Evolutionary conservation across 1,140 invertebrate genomes (phyloP).

Genomic region (Leptinotarsa undecemlineata): DNA sequence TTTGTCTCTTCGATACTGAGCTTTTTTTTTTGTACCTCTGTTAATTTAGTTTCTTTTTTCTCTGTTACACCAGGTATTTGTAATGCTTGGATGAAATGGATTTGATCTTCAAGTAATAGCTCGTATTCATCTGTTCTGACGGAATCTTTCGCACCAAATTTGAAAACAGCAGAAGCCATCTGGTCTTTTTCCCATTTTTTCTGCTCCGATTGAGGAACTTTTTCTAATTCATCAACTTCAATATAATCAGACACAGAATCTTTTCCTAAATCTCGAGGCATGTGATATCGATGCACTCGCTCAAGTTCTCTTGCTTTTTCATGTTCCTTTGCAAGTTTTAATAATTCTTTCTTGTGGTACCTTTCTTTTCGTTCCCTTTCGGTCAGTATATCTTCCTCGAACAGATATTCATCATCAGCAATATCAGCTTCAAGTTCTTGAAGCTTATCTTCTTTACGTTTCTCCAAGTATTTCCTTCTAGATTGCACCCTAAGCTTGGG

Average conservation of each 20-base stretch:
- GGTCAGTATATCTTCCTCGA: conserved; percentile 85
- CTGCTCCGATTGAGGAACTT: conserved; percentile 89
- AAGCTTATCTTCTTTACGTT: conserved; percentile 95
- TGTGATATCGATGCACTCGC: conserved; percentile 89
- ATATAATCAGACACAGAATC: conserved; percentile 74
- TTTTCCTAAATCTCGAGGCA: conserved; percentile 81
- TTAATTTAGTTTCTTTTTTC: conserved; percentile 60
- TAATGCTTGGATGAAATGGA: conserved; percentile 95
- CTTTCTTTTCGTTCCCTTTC: conserved; percentile 81
- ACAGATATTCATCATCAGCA: conserved; percentile 95
- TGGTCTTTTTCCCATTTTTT: conserved; percentile 98
- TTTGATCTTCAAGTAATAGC: conserved; percentile 91
- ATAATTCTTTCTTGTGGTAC: conserved; percentile 88
- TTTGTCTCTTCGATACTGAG: conserved; percentile 90
- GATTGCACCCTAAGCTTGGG: conserved; percentile 89
- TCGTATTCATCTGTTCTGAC: conserved; percentile 86
- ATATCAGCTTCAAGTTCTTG: conserved; percentile 94
- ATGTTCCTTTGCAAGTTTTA: conserved; percentile 93
- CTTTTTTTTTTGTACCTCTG: conserved; percentile 75
- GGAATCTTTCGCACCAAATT: conserved; percentile 89
- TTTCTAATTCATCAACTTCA: conserved; percentile 87
- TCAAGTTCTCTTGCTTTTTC: conserved; percentile 90
- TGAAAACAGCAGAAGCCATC: conserved; percentile 87
- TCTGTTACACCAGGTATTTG: conserved; percentile 75
- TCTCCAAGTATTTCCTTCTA: conserved; percentile 90